These are phyloP conservation scores for Microplitis manilae DNA, from an alignment of 2,888 invertebrate species.

Conservation along the genomic window DNA sequence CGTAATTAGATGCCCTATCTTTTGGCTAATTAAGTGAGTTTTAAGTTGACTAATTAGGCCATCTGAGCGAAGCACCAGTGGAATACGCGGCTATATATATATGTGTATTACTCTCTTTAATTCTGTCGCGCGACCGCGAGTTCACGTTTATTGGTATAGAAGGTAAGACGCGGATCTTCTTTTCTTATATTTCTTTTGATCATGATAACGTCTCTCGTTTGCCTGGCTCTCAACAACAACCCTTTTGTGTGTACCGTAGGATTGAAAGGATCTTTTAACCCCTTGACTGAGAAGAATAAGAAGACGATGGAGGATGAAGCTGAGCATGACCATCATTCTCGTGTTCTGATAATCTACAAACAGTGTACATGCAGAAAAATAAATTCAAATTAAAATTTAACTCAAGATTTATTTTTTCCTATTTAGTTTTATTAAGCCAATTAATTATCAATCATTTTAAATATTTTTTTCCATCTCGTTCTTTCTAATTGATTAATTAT, in stretches of 20 bases:
- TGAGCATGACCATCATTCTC: conserved; percentile 32
- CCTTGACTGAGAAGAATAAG: conserved; percentile 10
- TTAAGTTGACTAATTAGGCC: conserved; percentile 49
- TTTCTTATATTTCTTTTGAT: conserved; percentile 20
- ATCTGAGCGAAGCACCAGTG: conserved; percentile 28
- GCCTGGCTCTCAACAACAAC: conserved; percentile 22
- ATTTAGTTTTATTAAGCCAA: too few species aligned
- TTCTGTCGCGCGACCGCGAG: conserved; percentile 34
- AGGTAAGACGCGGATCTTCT: neutral
- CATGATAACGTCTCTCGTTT: conserved; percentile 30
- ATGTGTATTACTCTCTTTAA: conserved; percentile 18
- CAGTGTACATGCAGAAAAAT: neutral
- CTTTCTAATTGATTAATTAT: too few species aligned
- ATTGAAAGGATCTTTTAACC: conserved; percentile 14
- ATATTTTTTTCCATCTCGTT: too few species aligned
- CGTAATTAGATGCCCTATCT: conserved; percentile 48
- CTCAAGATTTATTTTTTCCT: too few species aligned
- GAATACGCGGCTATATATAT: neutral
- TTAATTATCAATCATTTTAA: too few species aligned
- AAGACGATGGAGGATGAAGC: neutral
- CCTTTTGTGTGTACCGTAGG: conserved; percentile 10
- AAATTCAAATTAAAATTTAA: neutral
- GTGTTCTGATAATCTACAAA: conserved; percentile 31
- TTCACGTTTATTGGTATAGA: conserved; percentile 14
- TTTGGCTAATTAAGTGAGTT: conserved; percentile 49